Evolutionary conservation across 2,888 invertebrate species (phyloP).

Genomic region (Drosophila colorata): DNA sequence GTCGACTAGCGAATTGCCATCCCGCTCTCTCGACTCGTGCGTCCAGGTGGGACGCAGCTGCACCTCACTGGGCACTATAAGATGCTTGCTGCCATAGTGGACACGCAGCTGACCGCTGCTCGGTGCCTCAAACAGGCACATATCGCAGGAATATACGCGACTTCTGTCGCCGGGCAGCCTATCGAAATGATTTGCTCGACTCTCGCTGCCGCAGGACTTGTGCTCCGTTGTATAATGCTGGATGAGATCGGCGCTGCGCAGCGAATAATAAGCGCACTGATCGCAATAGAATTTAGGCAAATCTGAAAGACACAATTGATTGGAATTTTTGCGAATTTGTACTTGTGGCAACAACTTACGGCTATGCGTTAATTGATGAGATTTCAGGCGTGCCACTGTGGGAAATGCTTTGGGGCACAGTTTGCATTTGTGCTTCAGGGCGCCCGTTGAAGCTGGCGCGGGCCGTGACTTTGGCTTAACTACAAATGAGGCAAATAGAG

Average conservation of each 20-base stretch:
- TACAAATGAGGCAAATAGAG: constrained; percentile 7
- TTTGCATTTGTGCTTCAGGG: constrained; percentile 63
- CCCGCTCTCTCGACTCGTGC: constrained; percentile 10
- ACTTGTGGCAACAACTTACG: constrained; percentile 38
- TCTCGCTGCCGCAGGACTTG: constrained; percentile 29
- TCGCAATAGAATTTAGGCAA: constrained; percentile 82
- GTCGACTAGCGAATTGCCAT: neutral
- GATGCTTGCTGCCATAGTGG: constrained; percentile 74
- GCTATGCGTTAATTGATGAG: constrained; percentile 70
- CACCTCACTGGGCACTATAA: constrained; percentile 67
- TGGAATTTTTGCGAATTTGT: neutral
- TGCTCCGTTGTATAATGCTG: constrained; percentile 76
- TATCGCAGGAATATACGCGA: constrained; percentile 68
- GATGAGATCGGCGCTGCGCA: constrained; percentile 77
- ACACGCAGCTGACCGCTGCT: constrained; percentile 55
- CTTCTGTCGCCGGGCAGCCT: constrained; percentile 14
- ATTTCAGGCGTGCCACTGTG: constrained; percentile 65
- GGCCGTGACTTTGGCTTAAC: constrained; percentile 43
- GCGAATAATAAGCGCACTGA: constrained; percentile 74
- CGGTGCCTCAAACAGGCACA: constrained; percentile 76
- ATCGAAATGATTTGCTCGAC: constrained; percentile 24
- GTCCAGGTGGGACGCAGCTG: constrained; percentile 73
- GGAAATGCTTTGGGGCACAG: constrained; percentile 61
- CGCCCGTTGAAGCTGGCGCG: constrained; percentile 16
- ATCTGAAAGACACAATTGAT: constrained; percentile 51